Base-by-base conservation (phyloP, 2,113 vertebrate genomes). In the Ameiurus melas region DNA sequence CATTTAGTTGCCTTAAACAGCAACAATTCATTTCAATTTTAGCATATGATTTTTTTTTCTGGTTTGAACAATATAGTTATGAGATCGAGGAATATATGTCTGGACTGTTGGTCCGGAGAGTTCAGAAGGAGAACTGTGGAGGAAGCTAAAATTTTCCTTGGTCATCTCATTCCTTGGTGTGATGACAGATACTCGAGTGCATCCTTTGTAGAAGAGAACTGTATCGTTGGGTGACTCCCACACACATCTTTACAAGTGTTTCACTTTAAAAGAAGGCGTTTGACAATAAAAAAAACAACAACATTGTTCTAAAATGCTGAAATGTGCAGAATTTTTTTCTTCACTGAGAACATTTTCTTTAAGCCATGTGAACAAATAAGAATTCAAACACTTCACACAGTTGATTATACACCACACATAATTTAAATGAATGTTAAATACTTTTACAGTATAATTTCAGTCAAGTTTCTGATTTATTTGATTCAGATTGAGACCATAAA, bases 131-230 rank as follows among this genome's bases (percentile, higher is more conserved):
- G 33, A 14, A 39, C 19, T 82, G 57, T 60, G 80, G 53, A 81
- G 78, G 51, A 81, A 51, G 62, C 55, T 13, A 83, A 60, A 64
- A 39, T 43, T 43, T 53, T 66, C 17, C 43, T 33, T 30, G 43
- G 83, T 85, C 43, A 33, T 68, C 64, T 85, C 47, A 30, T 66
- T 85, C 62, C 55, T n/a, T 17, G 39, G 84, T 53, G 64, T 85
- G 68, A 85, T 85, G 68, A 73, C 66, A 10, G 30, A 36, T 16
- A 85, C 47, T 85, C 5, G 2, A 85, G 84, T 70, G 47, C 1
- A 30, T 85, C 64, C 64, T 85, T 85, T 85, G 83, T 70, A 51
- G 83, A 66, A 70, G n/a, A 85, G 66, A 58, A 57, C 51, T 57
- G 51, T 33, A 73, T 77, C 53, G 33, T 73, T 70, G 30, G 55